These are phyloP conservation scores for Procapra przewalskii DNA, from an alignment of 2,113 vertebrate genomes.

Conservation along the genomic window DNA sequence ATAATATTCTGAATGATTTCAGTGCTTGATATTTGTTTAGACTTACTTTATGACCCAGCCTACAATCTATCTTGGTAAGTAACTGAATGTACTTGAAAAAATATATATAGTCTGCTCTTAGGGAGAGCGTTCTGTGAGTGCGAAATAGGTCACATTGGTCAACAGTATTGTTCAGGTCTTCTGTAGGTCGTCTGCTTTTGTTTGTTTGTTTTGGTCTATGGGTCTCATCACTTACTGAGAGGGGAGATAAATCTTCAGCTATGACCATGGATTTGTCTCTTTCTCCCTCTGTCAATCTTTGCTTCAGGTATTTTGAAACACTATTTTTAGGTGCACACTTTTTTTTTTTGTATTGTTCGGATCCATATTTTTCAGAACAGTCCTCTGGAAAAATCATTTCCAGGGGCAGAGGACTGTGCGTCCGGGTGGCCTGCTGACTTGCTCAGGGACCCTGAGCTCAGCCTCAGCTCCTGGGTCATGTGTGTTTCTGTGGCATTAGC, in stretches of 20 bases:
- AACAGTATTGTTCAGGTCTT: background rate
- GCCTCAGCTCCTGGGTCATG: background rate
- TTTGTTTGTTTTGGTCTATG: background rate
- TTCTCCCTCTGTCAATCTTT: background rate
- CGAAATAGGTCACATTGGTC: background rate
- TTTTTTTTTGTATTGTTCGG: background rate
- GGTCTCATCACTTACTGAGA: background rate
- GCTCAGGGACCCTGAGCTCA: background rate
- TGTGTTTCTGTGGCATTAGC: background rate
- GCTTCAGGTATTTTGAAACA: background rate
- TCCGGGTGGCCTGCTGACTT: background rate
- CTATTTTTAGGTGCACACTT: background rate
- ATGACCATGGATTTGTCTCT: background rate
- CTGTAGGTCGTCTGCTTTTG: background rate
- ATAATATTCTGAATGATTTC: background rate
- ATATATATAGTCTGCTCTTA: background rate
- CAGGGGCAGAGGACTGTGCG: background rate
- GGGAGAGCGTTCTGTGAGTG: background rate
- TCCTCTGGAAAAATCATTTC: no score
- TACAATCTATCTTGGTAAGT: background rate
- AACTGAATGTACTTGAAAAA: background rate
- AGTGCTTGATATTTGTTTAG: background rate
- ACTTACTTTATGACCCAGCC: background rate
- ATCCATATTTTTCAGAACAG: background rate
- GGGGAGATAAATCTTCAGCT: background rate